Conservation (phyloP, 2,888 invertebrate species). For the Yponomeuta evonymella region DNA sequence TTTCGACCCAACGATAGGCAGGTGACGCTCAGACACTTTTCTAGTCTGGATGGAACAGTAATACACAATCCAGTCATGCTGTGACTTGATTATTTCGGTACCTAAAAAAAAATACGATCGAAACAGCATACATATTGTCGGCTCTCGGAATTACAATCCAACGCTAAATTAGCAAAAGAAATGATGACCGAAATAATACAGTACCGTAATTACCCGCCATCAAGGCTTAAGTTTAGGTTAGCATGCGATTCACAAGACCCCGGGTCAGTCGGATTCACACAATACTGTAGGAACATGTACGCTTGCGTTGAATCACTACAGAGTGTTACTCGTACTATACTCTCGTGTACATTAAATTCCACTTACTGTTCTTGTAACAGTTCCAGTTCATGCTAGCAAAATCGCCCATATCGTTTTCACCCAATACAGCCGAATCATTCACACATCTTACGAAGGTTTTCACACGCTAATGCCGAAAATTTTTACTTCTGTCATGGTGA, state of each 20-base stretch:
- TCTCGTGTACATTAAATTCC: slow-evolving; percentile 16
- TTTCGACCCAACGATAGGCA: not conserved
- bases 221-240: not conserved
- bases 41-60: slow-evolving; percentile 2
- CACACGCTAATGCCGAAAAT: slow-evolving; percentile 55
- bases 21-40: slow-evolving; percentile 6
- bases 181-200: slow-evolving; percentile 6
- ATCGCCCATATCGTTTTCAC: not conserved
- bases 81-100: not conserved
- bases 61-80: slow-evolving; percentile 5
- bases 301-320: slow-evolving; percentile 12
- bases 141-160: not conserved
- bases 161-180: slow-evolving; percentile 5
- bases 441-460: slow-evolving; percentile 37
- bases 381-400: slow-evolving; percentile 2
- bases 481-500: slow-evolving; percentile 46
- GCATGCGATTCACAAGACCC: slow-evolving; percentile 16
- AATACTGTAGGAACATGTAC: slow-evolving; percentile 7
- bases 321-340: not conserved
- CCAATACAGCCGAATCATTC: slow-evolving; percentile 34
- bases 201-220: not conserved
- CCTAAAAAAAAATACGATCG: not conserved
- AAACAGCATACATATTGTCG: not conserved
- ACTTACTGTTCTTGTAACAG: slow-evolving; percentile 12
- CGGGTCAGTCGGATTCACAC: slow-evolving; percentile 12